Evolutionary conservation across 2,797 vertebrate species (phyloP).

Genomic region (Sebastes miniatus): DNA sequence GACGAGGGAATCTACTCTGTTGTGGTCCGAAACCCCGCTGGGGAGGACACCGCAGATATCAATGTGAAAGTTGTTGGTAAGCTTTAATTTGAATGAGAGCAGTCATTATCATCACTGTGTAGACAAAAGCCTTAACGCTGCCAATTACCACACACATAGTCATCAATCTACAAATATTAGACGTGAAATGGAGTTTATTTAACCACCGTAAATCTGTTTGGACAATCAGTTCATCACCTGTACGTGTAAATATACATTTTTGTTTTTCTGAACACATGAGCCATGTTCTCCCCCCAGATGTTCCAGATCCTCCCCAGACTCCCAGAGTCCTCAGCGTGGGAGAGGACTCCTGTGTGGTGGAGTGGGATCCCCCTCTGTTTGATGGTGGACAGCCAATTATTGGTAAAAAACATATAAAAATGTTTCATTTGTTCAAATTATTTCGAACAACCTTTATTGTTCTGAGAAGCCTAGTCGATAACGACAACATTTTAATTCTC

Average conservation of each 20-base stretch:
- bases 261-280: neutral
- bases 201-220: neutral
- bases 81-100: neutral
- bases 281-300: conserved; percentile 79
- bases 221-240: neutral
- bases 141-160: neutral
- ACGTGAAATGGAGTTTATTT: neutral
- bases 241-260: neutral
- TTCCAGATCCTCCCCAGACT: conserved; percentile 91
- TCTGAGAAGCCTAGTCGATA: neutral
- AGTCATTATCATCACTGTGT: neutral
- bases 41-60: conserved; percentile 96
- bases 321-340: conserved; percentile 90
- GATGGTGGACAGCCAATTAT: conserved; percentile 93
- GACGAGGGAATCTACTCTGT: conserved; percentile 94
- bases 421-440: neutral
- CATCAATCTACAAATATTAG: neutral
- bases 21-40: conserved; percentile 91
- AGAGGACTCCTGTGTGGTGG: conserved; percentile 92
- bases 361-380: conserved; percentile 91
- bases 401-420: conserved; percentile 80
- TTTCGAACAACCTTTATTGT: neutral
- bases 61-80: conserved; percentile 97
- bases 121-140: neutral
- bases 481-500: neutral